Evolutionary conservation across 2,888 invertebrate genomes (phyloP).

Genomic region (Caenorhabditis sulstoni): DNA sequence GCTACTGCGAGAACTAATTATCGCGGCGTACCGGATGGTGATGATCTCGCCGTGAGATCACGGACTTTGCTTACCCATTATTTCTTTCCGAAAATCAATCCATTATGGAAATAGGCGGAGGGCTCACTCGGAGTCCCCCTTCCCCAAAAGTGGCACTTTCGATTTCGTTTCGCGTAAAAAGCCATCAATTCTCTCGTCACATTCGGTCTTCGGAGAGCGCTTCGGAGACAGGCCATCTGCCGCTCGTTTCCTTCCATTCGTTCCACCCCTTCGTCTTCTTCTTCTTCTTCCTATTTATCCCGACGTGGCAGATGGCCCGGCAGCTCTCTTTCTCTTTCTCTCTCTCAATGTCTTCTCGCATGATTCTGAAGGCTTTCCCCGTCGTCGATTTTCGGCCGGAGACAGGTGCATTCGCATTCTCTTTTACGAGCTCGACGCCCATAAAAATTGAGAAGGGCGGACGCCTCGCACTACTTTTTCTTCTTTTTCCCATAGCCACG

Average conservation of each 20-base stretch:
- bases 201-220: no score
- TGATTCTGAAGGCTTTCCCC: neutral
- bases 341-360: neutral
- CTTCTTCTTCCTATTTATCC: neutral
- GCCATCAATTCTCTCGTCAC: constrained; percentile 27
- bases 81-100: no score
- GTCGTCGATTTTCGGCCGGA: constrained; percentile 26
- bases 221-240: constrained; percentile 28
- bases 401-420: constrained; percentile 8
- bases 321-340: neutral
- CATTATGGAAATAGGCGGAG: no score
- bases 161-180: neutral
- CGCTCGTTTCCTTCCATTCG: constrained; percentile 14
- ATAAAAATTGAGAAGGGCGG: no score
- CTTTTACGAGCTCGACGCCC: neutral
- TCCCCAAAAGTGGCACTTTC: constrained; percentile 42
- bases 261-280: neutral
- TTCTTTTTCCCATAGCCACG: no score
- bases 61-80: no score
- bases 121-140: no score
- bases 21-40: no score
- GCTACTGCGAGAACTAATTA: no score
- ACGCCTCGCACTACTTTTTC: no score
- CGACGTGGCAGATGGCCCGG: constrained; percentile 53
- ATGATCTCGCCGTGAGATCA: no score